phyloP scores from a whole-genome alignment of 2,888 invertebrate genomes.

The Meta bourneti region DNA sequence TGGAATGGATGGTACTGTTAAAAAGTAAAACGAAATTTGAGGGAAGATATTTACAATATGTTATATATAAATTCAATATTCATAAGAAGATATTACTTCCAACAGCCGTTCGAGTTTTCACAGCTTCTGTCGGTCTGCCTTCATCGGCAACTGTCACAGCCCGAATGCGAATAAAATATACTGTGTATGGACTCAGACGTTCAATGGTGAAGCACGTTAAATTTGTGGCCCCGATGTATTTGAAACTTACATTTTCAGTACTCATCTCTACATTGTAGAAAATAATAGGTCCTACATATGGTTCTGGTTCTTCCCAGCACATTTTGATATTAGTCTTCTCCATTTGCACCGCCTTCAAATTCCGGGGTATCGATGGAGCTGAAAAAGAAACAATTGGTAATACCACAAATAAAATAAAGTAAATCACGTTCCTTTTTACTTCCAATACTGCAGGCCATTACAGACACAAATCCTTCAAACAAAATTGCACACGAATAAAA shows the following conservation, averaged over 20 bases:
- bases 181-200: slow-evolving; percentile 18
- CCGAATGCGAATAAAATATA: slow-evolving; percentile 25
- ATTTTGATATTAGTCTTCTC: slow-evolving; percentile 10
- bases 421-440: no score
- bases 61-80: no score
- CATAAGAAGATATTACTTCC: slow-evolving; percentile 26
- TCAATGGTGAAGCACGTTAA: neutral
- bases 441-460: no score
- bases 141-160: slow-evolving; percentile 43
- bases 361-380: slow-evolving; percentile 35
- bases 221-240: neutral
- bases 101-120: slow-evolving; percentile 22
- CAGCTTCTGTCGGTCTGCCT: slow-evolving; percentile 21
- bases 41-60: no score
- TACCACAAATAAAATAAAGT: no score
- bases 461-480: no score
- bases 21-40: no score
- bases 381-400: no score
- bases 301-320: slow-evolving; percentile 35
- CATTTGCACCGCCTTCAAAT: neutral
- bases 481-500: no score
- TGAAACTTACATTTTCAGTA: neutral
- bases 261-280: neutral
- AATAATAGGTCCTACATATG: slow-evolving; percentile 5
- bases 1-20: slow-evolving; percentile 34